phyloP scores from a whole-genome alignment of 2,888 invertebrate species.

The Podotricha telesiphe region DNA sequence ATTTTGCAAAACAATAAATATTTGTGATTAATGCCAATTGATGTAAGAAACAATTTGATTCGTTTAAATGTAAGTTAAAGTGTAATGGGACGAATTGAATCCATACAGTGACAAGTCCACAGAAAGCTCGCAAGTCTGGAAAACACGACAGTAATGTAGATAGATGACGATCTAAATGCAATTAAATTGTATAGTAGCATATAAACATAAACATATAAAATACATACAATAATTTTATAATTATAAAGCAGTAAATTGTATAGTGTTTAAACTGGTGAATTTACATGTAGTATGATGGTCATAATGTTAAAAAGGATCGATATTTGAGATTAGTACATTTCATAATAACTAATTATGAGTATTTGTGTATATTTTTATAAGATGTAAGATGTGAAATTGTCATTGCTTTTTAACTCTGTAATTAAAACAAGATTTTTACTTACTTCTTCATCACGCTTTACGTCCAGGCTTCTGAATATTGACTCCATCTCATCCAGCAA shows the following conservation, averaged over 20 bases:
- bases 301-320: no score
- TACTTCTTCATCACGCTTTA: slow-evolving; percentile 55
- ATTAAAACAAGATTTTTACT: slow-evolving; percentile 34
- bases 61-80: slow-evolving; percentile 48
- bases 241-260: neutral
- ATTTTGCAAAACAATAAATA: slow-evolving; percentile 37
- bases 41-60: neutral
- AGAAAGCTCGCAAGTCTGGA: slow-evolving; percentile 46
- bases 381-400: no score
- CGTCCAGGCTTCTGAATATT: slow-evolving; percentile 88
- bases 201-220: neutral
- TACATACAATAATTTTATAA: neutral
- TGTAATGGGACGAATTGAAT: slow-evolving; percentile 44
- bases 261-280: neutral
- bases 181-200: neutral
- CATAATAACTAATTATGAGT: no score
- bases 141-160: slow-evolving; percentile 33
- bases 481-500: slow-evolving; percentile 95
- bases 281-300: neutral
- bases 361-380: no score
- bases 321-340: no score
- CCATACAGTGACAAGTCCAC: slow-evolving; percentile 44
- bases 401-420: neutral
- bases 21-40: slow-evolving; percentile 31
- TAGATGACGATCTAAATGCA: neutral